Evolutionary conservation across 2,113 vertebrate species (phyloP).

Genomic region (Rhipidura dahli): DNA sequence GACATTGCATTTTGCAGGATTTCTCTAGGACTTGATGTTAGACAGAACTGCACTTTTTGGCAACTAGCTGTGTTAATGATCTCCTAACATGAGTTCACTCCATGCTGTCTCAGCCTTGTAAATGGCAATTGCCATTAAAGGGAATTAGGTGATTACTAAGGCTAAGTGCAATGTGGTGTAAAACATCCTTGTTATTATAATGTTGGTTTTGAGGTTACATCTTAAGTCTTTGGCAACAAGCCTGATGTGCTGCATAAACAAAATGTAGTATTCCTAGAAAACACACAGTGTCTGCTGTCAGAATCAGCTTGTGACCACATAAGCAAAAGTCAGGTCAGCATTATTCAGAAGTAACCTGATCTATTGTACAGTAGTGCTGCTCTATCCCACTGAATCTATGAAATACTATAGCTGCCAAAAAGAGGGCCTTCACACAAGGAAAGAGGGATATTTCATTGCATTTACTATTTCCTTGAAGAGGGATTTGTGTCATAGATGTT

Average conservation of each 20-base stretch:
- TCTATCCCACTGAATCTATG: not conserved
- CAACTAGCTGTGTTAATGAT: not conserved
- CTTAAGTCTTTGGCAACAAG: not conserved
- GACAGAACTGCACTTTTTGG: not conserved
- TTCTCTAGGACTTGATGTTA: not conserved
- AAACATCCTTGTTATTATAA: conserved; percentile 2
- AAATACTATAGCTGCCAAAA: not conserved
- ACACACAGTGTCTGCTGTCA: not conserved
- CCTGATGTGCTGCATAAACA: not conserved
- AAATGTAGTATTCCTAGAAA: not conserved
- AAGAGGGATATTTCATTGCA: not conserved
- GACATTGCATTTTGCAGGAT: not conserved
- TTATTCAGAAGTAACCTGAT: not conserved
- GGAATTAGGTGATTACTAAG: not conserved
- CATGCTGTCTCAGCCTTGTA: not conserved
- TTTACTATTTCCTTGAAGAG: not conserved
- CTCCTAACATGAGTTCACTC: not conserved
- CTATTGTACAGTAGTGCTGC: not conserved
- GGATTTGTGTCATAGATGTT: not conserved
- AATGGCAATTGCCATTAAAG: not conserved
- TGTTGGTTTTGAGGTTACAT: not conserved
- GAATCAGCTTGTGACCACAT: not conserved
- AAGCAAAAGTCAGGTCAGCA: not conserved
- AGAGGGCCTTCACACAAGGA: not conserved
- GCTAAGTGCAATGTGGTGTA: not conserved